Base-by-base conservation (phyloP, 2,113 vertebrate species). In the Carassius carassius region DNA sequence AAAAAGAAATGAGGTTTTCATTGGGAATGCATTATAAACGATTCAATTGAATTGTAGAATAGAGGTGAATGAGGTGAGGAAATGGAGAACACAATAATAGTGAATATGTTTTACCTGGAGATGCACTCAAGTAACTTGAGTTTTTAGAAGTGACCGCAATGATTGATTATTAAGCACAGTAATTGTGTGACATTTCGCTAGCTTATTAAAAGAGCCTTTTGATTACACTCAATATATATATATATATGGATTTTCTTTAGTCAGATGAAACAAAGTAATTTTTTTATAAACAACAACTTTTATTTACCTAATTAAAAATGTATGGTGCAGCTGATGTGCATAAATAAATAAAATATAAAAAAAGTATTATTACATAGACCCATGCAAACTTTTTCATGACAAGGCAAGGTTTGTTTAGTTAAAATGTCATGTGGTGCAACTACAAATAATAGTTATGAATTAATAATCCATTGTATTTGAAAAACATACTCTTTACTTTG, bases 1-100 rank as follows among this genome's bases (percentile, higher is more conserved):
- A 16, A 74, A 49, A 74, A 49, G 1, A 74, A 49, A 74, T 47
- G 72, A 74, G 72, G n/a, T 25, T 74, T 74, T 74, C n/a, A 25
- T 25, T 6, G 12, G n/a, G 5, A 74, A 74, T 74, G 41, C 41
- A 74, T 25, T 25, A 41, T 70, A 47, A 73, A 47, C 16, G n/a
- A 74, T 25, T 74, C 5, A 74, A 25, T 25, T 74, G n/a, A 74
- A 74, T 74, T 23, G 41, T 25, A 49, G 72, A 74, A n/a, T 23
- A n/a, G 72, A 49, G 41, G 41, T 25, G 72, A 74, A 49, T 49
- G n/a, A 74, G 70, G 37, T 47, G 35, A 49, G 70, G 41, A 74
- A 74, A 47, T 8, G 13, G 41, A 73, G 5, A 47, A 74, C 41
- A 16, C 41, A 25, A 25, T 49, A 74, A 25, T 16, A 41, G 41